Base-by-base conservation (phyloP, 2,113 vertebrate species). In the Daubentonia madagascariensis region DNA sequence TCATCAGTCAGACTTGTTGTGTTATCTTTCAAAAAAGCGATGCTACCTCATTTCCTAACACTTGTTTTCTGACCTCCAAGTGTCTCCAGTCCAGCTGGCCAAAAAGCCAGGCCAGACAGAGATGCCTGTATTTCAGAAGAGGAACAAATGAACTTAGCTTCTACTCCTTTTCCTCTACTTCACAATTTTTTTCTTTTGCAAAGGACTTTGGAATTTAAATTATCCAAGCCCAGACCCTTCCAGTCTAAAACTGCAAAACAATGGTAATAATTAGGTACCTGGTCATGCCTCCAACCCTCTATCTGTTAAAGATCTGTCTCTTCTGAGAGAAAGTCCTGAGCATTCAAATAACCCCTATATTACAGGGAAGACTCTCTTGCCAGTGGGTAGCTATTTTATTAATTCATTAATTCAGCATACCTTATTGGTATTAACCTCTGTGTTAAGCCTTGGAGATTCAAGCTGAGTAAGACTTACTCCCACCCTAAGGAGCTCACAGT, bases 141-240 rank as follows among this genome's bases (percentile, higher is more conserved):
- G 17, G 11, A 83, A 43, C n/a, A 75, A 57, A 45, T 76, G 40
- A 45, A n/a, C 18, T 68, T 85, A 63, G 30, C 22, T 54, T 93
- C 50, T 50, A 59, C 17, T 91, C 20, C 37, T 61, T 63, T 93
- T 22, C 40, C 45, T 87, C 63, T 30, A 13, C 35, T 43, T 50
- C 57, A 68, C 40, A 11, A 11, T 79, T 35, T 86, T 81, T 93
- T 50, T 52, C 61, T 70, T 95, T 67, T 86, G 32, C 40, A 90
- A 79, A 80, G 5, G 50, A 94, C 14, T 92, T 81, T 91, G 10
- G 28, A 92, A 59, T 84, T 93, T 95, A 87, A 91, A 72, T 94
- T 37, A 32, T 91, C 50, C 37, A 72, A 61, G 17, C 43, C n/a
- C 5, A 48, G 25, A 84, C 30, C 75, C 76, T 85, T 35, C 48